Conservation (phyloP, 2,888 invertebrate genomes). For the Perizoma affinitatum region DNA sequence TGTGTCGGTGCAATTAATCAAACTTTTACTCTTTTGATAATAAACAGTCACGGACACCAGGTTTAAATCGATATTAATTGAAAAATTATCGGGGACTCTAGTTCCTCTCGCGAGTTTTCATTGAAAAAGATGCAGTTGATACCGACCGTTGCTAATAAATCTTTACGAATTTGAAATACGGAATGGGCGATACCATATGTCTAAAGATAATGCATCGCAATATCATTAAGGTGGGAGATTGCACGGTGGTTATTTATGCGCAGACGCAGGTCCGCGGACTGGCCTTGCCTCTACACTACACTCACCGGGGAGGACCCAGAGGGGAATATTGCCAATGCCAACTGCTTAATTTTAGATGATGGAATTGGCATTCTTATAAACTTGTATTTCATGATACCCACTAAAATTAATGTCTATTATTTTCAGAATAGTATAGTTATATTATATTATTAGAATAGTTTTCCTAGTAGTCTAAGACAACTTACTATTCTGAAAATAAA, state of each 20-base stretch:
- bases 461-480: too few species aligned
- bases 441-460: too few species aligned
- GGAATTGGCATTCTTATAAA: too few species aligned
- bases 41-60: slow-evolving; percentile 39
- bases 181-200: slow-evolving; percentile 58
- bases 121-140: slow-evolving; percentile 42
- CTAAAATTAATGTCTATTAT: too few species aligned
- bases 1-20: slow-evolving; percentile 52
- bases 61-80: slow-evolving; percentile 49
- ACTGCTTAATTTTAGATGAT: too few species aligned
- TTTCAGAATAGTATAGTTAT: too few species aligned
- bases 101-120: slow-evolving; percentile 37
- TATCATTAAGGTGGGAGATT: slow-evolving; percentile 70
- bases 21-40: slow-evolving; percentile 49
- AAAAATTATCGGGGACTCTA: slow-evolving; percentile 44
- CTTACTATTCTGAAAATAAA: too few species aligned
- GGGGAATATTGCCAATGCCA: slow-evolving; percentile 16
- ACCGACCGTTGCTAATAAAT: slow-evolving; percentile 38
- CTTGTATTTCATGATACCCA: too few species aligned
- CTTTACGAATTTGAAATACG: slow-evolving; percentile 52
- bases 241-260: slow-evolving; percentile 65
- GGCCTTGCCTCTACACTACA: slow-evolving; percentile 40
- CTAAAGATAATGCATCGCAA: slow-evolving; percentile 63
- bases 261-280: slow-evolving; percentile 47
- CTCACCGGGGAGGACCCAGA: slow-evolving; percentile 31